These are phyloP conservation scores for Galbula dea DNA, from an alignment of 2,113 vertebrate genomes.

Conservation along the genomic window DNA sequence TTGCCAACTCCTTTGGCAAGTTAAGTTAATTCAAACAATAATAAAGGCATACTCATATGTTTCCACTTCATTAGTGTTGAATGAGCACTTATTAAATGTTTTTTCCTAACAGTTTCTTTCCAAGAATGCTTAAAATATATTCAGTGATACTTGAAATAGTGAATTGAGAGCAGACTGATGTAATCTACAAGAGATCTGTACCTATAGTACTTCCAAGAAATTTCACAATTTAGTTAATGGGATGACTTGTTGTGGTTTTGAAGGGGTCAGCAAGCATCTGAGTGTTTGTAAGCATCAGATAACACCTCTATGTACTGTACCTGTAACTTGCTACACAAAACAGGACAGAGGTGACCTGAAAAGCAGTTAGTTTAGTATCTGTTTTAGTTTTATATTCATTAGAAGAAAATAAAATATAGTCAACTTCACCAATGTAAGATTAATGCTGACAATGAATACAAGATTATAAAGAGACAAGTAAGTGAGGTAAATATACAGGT, in stretches of 20 bases:
- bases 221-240: neutral
- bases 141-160: neutral
- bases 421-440: neutral
- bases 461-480: neutral
- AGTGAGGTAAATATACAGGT: neutral
- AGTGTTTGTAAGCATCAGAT: accelerated
- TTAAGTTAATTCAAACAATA: constrained; percentile 20
- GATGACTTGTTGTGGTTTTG: neutral
- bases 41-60: neutral
- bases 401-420: neutral
- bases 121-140: neutral
- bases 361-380: neutral
- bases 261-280: neutral
- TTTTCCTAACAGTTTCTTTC: neutral
- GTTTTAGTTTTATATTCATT: neutral
- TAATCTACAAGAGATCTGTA: neutral
- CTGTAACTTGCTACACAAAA: neutral
- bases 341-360: neutral
- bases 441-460: neutral
- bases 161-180: neutral
- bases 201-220: neutral
- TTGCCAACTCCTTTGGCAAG: neutral
- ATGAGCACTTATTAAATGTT: neutral
- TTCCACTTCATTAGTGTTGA: neutral
- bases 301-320: neutral